Evolutionary conservation across 2,113 vertebrate species (phyloP).

Genomic region (Toxotes chatareus): DNA sequence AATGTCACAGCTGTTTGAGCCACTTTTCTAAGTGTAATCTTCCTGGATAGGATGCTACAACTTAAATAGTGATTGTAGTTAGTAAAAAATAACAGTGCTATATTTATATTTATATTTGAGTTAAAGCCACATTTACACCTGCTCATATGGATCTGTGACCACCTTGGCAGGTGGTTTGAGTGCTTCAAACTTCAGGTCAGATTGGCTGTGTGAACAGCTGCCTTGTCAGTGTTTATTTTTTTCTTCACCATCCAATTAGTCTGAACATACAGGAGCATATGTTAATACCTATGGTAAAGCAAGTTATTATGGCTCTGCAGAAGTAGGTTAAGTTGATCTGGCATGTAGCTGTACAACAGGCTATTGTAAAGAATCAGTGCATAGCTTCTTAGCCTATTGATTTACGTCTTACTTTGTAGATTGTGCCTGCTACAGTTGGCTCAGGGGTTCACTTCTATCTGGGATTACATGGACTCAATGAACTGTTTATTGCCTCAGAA

Average conservation of each 20-base stretch:
- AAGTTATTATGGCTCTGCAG: slow-evolving; percentile 29
- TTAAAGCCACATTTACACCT: neutral
- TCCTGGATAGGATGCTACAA: neutral
- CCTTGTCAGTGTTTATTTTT: neutral
- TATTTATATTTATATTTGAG: slow-evolving; percentile 5
- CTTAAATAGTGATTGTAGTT: neutral
- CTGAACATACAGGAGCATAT: neutral
- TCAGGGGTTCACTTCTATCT: slow-evolving; percentile 24
- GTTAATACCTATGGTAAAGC: slow-evolving; percentile 49
- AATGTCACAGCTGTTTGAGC: neutral
- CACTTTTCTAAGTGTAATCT: neutral
- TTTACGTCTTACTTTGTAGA: slow-evolving; percentile 57
- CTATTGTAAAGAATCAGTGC: slow-evolving; percentile 57
- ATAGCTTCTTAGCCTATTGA: slow-evolving; percentile 66
- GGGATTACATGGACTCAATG: slow-evolving; percentile 43
- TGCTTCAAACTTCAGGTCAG: neutral
- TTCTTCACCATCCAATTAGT: slow-evolving; percentile 14
- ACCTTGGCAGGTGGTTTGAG: neutral
- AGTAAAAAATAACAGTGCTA: neutral
- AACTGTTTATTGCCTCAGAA: slow-evolving; percentile 37
- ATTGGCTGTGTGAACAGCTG: slow-evolving; percentile 2
- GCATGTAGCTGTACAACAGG: slow-evolving; percentile 52
- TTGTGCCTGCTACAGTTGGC: slow-evolving; percentile 39
- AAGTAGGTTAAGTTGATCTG: slow-evolving; percentile 55
- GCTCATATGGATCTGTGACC: neutral